These are phyloP conservation scores for Morphnarchus princeps DNA, from an alignment of 2,113 vertebrate genomes.

Conservation along the genomic window DNA sequence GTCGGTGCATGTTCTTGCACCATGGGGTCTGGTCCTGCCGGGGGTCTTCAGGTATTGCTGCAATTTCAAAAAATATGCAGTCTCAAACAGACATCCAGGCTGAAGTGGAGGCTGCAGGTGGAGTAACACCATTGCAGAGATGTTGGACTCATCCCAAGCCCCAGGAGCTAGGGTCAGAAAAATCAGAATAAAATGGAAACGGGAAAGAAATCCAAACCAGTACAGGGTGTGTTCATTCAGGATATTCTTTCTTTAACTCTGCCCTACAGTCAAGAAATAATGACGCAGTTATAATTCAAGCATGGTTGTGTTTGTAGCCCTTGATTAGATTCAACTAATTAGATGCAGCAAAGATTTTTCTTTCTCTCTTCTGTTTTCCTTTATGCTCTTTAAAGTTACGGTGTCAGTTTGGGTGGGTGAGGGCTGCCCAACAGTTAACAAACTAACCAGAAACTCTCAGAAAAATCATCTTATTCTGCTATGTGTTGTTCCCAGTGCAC, in stretches of 20 bases:
- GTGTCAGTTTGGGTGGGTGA: background rate
- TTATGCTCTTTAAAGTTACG: background rate
- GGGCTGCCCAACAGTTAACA: constrained; percentile 19
- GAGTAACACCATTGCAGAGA: constrained; percentile 24
- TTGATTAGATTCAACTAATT: constrained; percentile 64
- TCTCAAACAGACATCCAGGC: background rate
- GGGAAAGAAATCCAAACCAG: constrained; percentile 54
- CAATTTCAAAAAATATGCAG: background rate
- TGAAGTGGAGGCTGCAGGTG: constrained; percentile 38
- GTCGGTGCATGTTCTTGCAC: background rate
- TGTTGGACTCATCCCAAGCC: constrained; percentile 51
- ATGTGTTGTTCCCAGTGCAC: background rate
- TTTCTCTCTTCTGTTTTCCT: constrained; percentile 29
- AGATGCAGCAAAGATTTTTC: constrained; percentile 30
- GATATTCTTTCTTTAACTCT: constrained; percentile 60
- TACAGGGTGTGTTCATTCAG: constrained; percentile 42
- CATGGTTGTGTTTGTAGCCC: constrained; percentile 18
- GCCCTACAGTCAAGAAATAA: constrained; percentile 60
- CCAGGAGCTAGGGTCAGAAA: constrained; percentile 53
- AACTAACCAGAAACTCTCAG: background rate
- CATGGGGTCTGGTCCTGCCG: background rate
- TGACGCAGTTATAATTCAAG: constrained; percentile 28
- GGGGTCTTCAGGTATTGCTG: background rate
- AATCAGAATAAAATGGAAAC: constrained; percentile 18
- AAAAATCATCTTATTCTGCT: background rate